Evolutionary conservation across 1,140 invertebrate genomes (phyloP).

Genomic region (Nasonia vitripennis): DNA sequence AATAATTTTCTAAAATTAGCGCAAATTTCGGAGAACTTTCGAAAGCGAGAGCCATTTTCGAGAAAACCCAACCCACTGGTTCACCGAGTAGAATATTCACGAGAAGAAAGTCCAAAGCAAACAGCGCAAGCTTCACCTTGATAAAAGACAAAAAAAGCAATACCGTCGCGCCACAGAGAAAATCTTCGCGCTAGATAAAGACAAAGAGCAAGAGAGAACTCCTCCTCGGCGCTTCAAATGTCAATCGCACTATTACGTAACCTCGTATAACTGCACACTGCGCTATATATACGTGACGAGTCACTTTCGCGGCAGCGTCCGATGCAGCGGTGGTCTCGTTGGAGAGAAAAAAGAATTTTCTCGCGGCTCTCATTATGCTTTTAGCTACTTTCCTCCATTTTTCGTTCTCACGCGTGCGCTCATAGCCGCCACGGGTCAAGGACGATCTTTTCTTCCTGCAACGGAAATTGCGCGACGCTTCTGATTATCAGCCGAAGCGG

Average conservation of each 20-base stretch:
- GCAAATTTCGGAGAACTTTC: too few relatives aligned
- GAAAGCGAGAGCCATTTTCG: not conserved
- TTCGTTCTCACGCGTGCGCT: conserved; percentile 46
- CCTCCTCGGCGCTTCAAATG: conserved; percentile 24
- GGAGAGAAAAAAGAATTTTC: not conserved
- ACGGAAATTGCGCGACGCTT: conserved; percentile 33
- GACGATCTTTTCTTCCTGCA: conserved; percentile 48
- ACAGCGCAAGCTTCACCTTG: too few relatives aligned
- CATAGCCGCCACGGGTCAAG: conserved; percentile 35
- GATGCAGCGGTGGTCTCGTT: not conserved
- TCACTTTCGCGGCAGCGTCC: not conserved
- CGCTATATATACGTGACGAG: conserved; percentile 3
- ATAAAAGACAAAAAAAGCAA: conserved; percentile 6
- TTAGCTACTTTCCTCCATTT: conserved; percentile 26
- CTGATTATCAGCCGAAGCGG: conserved; percentile 8
- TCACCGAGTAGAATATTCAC: too few relatives aligned
- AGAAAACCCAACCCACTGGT: not conserved
- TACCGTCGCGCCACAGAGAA: not conserved
- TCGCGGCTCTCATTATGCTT: not conserved
- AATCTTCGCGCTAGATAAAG: conserved; percentile 11
- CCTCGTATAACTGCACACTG: conserved; percentile 2
- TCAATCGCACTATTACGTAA: conserved; percentile 40
- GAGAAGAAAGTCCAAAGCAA: too few relatives aligned
- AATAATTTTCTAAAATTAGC: too few relatives aligned
- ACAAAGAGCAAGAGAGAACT: not conserved